Evolutionary conservation across 2,888 invertebrate genomes (phyloP).

Genomic region (Gymnoscelis rufifasciata): DNA sequence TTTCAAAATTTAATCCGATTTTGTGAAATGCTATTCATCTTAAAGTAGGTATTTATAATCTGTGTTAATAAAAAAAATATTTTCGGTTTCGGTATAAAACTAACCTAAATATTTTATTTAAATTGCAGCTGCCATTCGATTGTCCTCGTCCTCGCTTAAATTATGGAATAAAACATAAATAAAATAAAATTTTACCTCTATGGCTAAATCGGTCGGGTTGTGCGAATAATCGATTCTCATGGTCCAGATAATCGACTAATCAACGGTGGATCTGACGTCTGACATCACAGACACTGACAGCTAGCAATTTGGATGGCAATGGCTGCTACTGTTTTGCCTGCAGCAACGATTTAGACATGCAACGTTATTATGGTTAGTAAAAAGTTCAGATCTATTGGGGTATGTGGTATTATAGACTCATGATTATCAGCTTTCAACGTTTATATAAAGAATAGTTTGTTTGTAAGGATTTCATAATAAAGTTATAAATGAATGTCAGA

Average conservation of each 20-base stretch:
- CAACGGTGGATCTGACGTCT: constrained; percentile 35
- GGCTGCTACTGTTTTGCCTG: constrained; percentile 54
- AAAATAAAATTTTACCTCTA: constrained; percentile 13
- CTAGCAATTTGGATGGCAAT: constrained; percentile 52
- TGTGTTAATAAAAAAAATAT: too few relatives aligned
- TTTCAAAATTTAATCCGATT: too few relatives aligned
- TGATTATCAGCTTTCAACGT: neutral
- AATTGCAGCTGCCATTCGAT: too few relatives aligned
- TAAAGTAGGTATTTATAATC: too few relatives aligned
- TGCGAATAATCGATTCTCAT: constrained; percentile 58
- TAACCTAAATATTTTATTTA: too few relatives aligned
- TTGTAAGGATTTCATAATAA: too few relatives aligned
- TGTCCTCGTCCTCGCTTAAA: too few relatives aligned
- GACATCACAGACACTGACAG: constrained; percentile 47
- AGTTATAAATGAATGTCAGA: too few relatives aligned
- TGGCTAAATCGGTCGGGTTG: constrained; percentile 14
- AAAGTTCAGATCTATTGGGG: constrained; percentile 16
- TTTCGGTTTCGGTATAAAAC: too few relatives aligned
- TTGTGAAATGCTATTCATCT: too few relatives aligned
- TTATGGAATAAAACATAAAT: too few relatives aligned
- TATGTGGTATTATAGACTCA: constrained; percentile 11
- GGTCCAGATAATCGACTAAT: constrained; percentile 42
- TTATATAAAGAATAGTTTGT: neutral
- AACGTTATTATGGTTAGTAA: constrained; percentile 28
- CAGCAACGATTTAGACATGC: constrained; percentile 54